These are phyloP conservation scores for Frankliniella intonsa DNA, from an alignment of 2,888 invertebrate genomes.

Conservation along the genomic window DNA sequence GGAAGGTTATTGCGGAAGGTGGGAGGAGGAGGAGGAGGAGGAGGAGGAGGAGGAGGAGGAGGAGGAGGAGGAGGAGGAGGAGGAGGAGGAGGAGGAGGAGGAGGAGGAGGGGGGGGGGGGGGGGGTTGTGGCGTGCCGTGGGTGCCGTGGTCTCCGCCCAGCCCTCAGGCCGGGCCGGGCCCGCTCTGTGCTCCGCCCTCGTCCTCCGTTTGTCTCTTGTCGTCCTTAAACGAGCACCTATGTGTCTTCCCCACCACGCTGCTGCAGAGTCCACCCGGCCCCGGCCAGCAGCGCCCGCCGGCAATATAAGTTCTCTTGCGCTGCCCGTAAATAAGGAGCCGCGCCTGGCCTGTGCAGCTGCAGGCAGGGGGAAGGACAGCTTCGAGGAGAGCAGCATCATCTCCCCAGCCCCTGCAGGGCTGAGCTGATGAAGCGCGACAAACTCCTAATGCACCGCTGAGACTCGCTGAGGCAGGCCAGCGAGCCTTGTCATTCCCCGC, in stretches of 20 bases:
- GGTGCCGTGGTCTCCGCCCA: neutral
- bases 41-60: too few species aligned
- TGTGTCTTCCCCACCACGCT: constrained; percentile 1
- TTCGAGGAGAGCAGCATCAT: too few species aligned
- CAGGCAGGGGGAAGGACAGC: too few species aligned
- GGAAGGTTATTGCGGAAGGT: too few species aligned
- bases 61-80: too few species aligned
- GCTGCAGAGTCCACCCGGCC: neutral
- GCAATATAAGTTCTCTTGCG: neutral
- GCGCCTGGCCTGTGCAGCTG: neutral
- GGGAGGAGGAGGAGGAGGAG: too few species aligned
- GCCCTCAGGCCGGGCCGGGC: neutral
- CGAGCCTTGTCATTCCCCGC: too few species aligned
- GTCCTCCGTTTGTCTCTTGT: constrained; percentile 9
- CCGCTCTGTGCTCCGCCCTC: neutral
- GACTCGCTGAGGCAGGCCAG: too few species aligned
- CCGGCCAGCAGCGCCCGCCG: neutral
- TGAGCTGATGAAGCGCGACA: neutral
- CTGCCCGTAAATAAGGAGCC: neutral
- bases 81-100: too few species aligned
- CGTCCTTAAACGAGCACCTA: neutral
- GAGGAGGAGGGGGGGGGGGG: too few species aligned
- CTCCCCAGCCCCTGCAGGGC: too few species aligned
- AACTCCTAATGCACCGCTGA: neutral
- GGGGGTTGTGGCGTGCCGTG: too few species aligned